phyloP scores from a whole-genome alignment of 1,140 invertebrate species.

The Drosophila pruinosa region DNA sequence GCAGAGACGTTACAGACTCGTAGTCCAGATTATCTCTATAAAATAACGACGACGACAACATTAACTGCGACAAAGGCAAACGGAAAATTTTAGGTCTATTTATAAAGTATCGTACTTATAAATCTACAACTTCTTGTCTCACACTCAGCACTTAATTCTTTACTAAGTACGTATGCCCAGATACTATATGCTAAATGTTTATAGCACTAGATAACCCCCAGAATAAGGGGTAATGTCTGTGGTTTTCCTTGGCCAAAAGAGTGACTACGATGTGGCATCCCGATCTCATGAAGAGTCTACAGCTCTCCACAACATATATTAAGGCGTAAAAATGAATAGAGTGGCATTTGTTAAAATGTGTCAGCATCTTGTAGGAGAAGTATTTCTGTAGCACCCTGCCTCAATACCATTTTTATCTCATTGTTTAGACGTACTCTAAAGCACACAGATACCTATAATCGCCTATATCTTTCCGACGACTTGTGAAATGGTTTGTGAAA shows the following conservation, averaged over 20 bases:
- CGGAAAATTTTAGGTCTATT: slow-evolving; percentile 74
- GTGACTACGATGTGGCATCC: neutral
- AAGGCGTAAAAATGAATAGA: neutral
- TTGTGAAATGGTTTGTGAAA: slow-evolving; percentile 25
- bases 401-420: neutral
- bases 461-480: slow-evolving; percentile 9
- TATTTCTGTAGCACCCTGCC: slow-evolving; percentile 2
- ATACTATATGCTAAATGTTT: slow-evolving; percentile 39
- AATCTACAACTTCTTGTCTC: slow-evolving; percentile 41
- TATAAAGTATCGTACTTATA: slow-evolving; percentile 47
- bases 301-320: neutral
- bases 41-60: slow-evolving; percentile 33
- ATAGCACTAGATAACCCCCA: slow-evolving; percentile 9
- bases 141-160: slow-evolving; percentile 21
- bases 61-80: slow-evolving; percentile 57
- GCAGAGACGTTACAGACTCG: slow-evolving; percentile 48
- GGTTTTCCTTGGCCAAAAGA: neutral
- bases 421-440: slow-evolving; percentile 22
- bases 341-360: neutral
- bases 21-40: slow-evolving; percentile 56
- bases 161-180: slow-evolving; percentile 18
- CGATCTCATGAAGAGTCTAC: neutral
- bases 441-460: slow-evolving; percentile 8
- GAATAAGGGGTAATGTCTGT: neutral
- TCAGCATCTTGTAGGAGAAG: neutral